Percentiles rank a stretch among this genome's conserved stretches.
Evolutionary conservation across 2,113 vertebrate species (phyloP).

Genomic region (Amphilophus citrinellus): DNA sequence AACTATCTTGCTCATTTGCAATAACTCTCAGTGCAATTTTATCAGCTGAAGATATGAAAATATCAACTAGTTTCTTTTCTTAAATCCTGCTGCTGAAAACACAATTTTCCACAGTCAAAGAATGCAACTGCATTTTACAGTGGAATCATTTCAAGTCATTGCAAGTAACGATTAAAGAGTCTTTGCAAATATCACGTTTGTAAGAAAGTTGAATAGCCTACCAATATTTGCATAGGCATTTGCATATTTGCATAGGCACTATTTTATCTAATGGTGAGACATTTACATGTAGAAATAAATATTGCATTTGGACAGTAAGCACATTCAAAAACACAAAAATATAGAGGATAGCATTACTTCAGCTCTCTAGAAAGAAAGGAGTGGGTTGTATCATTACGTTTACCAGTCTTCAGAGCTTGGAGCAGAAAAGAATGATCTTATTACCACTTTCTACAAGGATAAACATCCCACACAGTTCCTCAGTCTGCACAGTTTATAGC

Average conservation of each 20-base stretch:
- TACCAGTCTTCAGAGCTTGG: conserved; percentile 71
- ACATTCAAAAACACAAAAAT: conserved; percentile 58
- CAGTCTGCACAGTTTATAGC: conserved; percentile 73
- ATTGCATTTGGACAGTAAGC: conserved; percentile 63
- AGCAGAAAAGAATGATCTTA: conserved; percentile 79
- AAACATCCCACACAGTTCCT: conserved; percentile 76
- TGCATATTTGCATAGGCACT: conserved; percentile 63
- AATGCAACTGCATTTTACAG: conserved; percentile 41
- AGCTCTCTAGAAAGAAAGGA: conserved; percentile 61
- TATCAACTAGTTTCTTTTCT: conserved; percentile 1
- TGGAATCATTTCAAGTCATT: conserved; percentile 51
- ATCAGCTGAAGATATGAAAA: conserved; percentile 10
- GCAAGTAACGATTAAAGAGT: conserved; percentile 67
- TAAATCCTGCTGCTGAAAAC: conserved; percentile 16
- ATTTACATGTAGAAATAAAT: conserved; percentile 60
- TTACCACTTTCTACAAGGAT: conserved; percentile 79
- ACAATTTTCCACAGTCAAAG: background rate
- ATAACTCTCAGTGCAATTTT: conserved; percentile 18
- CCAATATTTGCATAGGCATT: conserved; percentile 60
- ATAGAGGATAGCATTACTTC: conserved; percentile 69
- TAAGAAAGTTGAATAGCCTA: conserved; percentile 9
- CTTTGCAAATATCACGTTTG: conserved; percentile 53
- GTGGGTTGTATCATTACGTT: conserved; percentile 76
- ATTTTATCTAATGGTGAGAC: conserved; percentile 36
- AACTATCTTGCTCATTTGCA: conserved; percentile 22